A percentile compares a stretch with the other conserved stretches of the same genome.
phyloP scores from a whole-genome alignment of 2,888 invertebrate genomes.

The Anorthoa munda region DNA sequence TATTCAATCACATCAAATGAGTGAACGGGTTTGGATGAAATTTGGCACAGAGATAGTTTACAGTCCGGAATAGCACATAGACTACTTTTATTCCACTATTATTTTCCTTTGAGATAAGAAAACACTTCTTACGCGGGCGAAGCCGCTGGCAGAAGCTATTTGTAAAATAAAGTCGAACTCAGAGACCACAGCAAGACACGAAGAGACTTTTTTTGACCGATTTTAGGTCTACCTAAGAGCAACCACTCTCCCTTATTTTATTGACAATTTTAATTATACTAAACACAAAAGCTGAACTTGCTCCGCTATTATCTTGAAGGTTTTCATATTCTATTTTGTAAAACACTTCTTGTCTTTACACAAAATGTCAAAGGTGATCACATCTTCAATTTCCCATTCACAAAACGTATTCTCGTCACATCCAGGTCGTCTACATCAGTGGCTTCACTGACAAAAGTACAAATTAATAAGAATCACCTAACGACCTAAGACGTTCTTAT shows the following conservation, averaged over 20 bases:
- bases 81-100: no score
- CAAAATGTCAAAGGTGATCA: not conserved
- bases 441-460: slow-evolving; percentile 74
- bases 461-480: slow-evolving; percentile 85
- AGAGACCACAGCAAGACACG: no score
- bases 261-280: not conserved
- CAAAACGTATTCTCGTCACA: slow-evolving; percentile 26
- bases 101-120: no score
- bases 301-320: not conserved
- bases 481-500: slow-evolving; percentile 67
- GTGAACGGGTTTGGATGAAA: no score
- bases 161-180: no score
- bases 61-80: no score
- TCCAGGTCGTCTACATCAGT: slow-evolving; percentile 42
- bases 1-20: no score
- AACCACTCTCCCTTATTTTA: no score
- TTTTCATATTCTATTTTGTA: not conserved
- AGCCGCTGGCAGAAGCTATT: no score
- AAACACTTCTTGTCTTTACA: not conserved
- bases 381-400: not conserved
- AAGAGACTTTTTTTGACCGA: not conserved
- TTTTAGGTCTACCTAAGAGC: no score
- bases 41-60: no score
- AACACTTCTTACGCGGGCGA: no score
- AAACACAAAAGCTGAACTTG: not conserved